Percentiles rank a stretch among this genome's conserved stretches.
phyloP scores from a whole-genome alignment of 2,113 vertebrate species.

The Oryzias woworae region DNA sequence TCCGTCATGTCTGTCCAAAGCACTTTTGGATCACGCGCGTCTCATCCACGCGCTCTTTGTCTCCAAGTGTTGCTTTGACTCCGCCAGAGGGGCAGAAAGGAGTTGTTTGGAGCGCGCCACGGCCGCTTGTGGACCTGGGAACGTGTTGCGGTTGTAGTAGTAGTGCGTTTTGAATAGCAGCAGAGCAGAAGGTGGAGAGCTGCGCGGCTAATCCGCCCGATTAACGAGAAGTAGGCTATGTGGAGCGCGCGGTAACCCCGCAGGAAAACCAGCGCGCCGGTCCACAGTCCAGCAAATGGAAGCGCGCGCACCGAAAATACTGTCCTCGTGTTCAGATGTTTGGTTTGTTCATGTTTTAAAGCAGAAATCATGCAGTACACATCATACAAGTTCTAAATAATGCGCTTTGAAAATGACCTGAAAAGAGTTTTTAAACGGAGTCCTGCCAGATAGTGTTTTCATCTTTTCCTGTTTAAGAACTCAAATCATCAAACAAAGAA shows the following conservation, averaged over 20 bases:
- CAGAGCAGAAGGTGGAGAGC: slow-evolving; percentile 64
- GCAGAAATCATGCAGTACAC: too few relatives aligned
- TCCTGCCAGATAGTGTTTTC: too few relatives aligned
- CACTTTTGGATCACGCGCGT: slow-evolving; percentile 16
- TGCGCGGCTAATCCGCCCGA: slow-evolving; percentile 69
- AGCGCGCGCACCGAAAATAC: not conserved
- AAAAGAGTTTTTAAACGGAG: too few relatives aligned
- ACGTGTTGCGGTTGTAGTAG: slow-evolving; percentile 3
- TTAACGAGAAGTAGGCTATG: slow-evolving; percentile 58
- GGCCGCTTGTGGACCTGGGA: slow-evolving; percentile 1
- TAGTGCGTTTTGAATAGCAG: slow-evolving; percentile 59
- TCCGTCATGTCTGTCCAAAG: slow-evolving; percentile 10
- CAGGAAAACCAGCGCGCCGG: slow-evolving; percentile 10
- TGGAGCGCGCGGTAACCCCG: slow-evolving; percentile 13
- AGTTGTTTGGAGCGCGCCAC: too few relatives aligned
- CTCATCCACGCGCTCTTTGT: slow-evolving; percentile 21
- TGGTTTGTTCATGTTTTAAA: not conserved
- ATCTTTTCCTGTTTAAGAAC: too few relatives aligned
- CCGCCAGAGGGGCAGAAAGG: too few relatives aligned
- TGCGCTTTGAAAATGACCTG: too few relatives aligned
- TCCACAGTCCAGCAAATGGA: slow-evolving; percentile 6
- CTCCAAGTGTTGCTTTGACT: too few relatives aligned
- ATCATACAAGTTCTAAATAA: too few relatives aligned
- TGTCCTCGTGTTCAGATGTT: too few relatives aligned
- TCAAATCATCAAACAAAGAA: too few relatives aligned